Percentiles rank a stretch among this genome's conserved stretches.
Conservation (phyloP, 1,140 invertebrate genomes). For the Sipha flava region DNA sequence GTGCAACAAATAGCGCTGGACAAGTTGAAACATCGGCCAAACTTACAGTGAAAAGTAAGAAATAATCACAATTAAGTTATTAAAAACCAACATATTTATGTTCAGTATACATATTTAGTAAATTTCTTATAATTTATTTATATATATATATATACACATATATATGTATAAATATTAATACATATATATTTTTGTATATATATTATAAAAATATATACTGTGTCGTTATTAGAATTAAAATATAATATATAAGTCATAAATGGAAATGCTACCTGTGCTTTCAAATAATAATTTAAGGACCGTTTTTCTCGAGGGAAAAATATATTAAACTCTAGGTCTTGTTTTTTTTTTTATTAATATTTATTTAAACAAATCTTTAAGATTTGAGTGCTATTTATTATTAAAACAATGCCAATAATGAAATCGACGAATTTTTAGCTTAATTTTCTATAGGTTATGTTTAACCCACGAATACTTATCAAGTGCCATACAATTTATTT, state of each 20-base stretch:
- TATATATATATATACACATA: not conserved
- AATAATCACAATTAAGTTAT: slow-evolving; percentile 50
- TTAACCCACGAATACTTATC: not conserved
- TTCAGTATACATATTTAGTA: not conserved
- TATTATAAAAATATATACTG: not conserved
- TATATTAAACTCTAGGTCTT: not conserved
- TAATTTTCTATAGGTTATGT: not conserved
- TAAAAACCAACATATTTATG: not conserved
- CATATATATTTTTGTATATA: not conserved
- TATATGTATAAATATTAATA: not conserved
- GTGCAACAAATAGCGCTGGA: slow-evolving; percentile 80
- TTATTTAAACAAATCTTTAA: not conserved
- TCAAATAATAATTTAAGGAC: not conserved
- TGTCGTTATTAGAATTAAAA: not conserved
- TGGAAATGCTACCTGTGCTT: not conserved
- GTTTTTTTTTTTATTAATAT: too few species aligned
- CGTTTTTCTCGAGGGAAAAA: not conserved
- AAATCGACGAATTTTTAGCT: not conserved
- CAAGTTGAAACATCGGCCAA: slow-evolving; percentile 84
- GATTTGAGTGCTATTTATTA: not conserved
- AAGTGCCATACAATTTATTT: slow-evolving; percentile 21
- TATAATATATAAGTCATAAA: not conserved
- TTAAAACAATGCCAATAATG: not conserved
- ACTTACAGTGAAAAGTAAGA: slow-evolving; percentile 96
- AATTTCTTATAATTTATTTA: not conserved